These are phyloP conservation scores for Sebastes cheni DNA, from an alignment of 2,797 vertebrate species.

Conservation along the genomic window DNA sequence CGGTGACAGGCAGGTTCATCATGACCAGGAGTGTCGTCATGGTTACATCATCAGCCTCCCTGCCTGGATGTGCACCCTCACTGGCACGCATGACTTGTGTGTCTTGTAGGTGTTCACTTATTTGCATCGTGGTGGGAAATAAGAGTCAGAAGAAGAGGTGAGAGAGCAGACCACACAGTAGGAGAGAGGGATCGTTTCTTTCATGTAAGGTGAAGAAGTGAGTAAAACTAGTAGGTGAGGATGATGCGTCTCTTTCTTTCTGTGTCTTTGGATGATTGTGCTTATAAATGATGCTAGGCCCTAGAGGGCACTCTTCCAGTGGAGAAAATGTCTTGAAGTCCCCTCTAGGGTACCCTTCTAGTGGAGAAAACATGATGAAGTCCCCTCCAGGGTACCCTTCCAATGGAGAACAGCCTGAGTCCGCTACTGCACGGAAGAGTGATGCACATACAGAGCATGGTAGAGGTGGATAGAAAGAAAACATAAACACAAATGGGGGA, in stretches of 20 bases:
- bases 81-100: conserved; percentile 45
- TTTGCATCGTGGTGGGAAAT: conserved; percentile 22
- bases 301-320: too few species aligned
- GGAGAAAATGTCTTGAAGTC: too few species aligned
- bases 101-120: conserved; percentile 1
- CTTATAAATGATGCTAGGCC: not conserved
- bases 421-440: not conserved
- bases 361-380: accelerated
- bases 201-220: not conserved
- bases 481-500: not conserved
- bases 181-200: not conserved
- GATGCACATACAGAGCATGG: not conserved
- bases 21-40: conserved; percentile 4
- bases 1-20: conserved; percentile 23
- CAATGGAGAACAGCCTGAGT: too few species aligned
- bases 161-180: not conserved
- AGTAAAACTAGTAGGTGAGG: not conserved
- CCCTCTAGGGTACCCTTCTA: too few species aligned
- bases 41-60: conserved; percentile 47
- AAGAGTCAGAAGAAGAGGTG: conserved; percentile 25
- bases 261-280: not conserved
- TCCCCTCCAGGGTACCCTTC: too few species aligned
- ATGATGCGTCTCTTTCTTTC: not conserved
- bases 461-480: not conserved
- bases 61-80: not conserved